phyloP scores from a whole-genome alignment of 2,113 vertebrate species.

The Lamprologus ornatipinnis region DNA sequence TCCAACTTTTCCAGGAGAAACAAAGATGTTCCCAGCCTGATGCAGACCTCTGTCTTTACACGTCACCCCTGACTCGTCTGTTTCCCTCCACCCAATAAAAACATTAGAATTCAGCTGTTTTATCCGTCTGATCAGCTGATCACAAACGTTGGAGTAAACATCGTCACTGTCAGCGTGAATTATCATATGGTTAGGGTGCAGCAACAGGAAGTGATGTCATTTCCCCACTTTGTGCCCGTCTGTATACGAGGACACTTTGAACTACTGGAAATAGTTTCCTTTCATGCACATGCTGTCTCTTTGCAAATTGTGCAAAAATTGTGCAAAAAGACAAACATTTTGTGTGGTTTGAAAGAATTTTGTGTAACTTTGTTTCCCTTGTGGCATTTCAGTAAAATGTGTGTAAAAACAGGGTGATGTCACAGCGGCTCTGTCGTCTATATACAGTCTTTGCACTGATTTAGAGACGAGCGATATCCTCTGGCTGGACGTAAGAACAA shows the following conservation, averaged over 20 bases:
- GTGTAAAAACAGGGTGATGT: not conserved
- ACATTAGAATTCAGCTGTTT: not conserved
- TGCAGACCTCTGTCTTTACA: not conserved
- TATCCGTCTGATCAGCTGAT: not conserved
- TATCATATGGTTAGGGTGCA: rapidly evolving
- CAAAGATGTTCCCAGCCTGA: not conserved
- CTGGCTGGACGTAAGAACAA: not conserved
- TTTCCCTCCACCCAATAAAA: not conserved
- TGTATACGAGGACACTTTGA: not conserved
- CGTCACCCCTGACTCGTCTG: not conserved
- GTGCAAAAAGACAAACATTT: not conserved
- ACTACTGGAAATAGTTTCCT: rapidly evolving
- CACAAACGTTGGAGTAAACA: not conserved
- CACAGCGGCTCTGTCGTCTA: not conserved
- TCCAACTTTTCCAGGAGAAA: not conserved
- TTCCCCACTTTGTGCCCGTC: not conserved
- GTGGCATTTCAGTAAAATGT: not conserved
- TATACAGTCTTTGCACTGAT: not conserved
- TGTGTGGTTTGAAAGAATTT: rapidly evolving
- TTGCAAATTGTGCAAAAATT: not conserved
- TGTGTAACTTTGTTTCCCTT: not conserved
- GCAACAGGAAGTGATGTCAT: not conserved
- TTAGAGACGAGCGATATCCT: not conserved
- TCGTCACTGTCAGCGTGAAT: not conserved
- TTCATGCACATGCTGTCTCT: not conserved